Evolutionary conservation across 2,797 vertebrate genomes (phyloP).

Genomic region (Halcyon badia): DNA sequence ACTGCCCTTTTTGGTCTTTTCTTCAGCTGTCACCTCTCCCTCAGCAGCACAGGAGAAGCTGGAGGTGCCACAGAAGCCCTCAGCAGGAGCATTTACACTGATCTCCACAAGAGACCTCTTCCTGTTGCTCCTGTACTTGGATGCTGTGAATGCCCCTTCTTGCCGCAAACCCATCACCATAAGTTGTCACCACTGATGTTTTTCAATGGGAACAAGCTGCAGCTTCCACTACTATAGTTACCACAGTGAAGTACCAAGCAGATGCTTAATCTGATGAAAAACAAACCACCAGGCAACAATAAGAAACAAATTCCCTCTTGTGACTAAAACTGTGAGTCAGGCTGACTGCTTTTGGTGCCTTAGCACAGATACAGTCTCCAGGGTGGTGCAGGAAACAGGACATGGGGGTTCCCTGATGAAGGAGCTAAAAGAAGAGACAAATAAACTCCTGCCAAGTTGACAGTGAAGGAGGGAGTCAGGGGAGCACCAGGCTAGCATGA

Average conservation of each 20-base stretch:
- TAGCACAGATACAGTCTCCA: not conserved
- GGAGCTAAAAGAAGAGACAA: not conserved
- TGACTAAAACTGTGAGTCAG: not conserved
- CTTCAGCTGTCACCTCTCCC: not conserved
- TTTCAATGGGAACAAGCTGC: not conserved
- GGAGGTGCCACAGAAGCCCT: not conserved
- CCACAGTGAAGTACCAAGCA: not conserved
- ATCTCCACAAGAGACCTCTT: not conserved
- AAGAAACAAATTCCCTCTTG: not conserved
- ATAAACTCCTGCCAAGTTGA: not conserved
- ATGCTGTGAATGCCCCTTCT: not conserved
- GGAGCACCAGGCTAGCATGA: not conserved
- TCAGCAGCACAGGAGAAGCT: not conserved
- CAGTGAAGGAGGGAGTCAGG: not conserved
- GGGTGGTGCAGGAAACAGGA: not conserved
- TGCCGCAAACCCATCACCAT: not conserved
- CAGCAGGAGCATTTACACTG: not conserved
- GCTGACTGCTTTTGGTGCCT: not conserved
- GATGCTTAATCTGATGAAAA: not conserved
- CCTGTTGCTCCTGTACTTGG: not conserved
- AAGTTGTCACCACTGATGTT: not conserved
- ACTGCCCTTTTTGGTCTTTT: not conserved
- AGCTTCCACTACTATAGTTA: not conserved
- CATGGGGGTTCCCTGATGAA: fast-evolving
- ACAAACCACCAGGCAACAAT: not conserved